Percentiles rank a stretch among this genome's conserved stretches.
Evolutionary conservation across 1,140 invertebrate species (phyloP).

Genomic region (Delia radicum): DNA sequence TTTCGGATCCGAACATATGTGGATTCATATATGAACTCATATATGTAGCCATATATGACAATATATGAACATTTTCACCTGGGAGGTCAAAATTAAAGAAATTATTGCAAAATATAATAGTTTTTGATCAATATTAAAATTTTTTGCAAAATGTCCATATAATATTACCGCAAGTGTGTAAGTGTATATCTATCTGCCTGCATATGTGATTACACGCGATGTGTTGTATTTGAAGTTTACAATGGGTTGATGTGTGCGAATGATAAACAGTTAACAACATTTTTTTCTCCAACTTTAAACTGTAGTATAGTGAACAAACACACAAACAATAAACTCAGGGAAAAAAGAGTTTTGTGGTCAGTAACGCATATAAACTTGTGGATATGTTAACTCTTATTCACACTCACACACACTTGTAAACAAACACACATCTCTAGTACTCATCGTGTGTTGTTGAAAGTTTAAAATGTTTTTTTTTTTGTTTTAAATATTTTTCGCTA

Average conservation of each 20-base stretch:
- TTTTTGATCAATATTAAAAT: too few species aligned
- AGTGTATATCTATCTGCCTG: neutral
- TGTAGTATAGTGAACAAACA: conserved; percentile 2
- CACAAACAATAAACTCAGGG: neutral
- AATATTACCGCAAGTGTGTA: neutral
- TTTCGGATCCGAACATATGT: too few species aligned
- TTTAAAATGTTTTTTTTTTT: too few species aligned
- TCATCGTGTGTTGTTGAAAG: too few species aligned
- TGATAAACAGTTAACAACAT: conserved; percentile 4
- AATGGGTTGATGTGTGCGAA: neutral
- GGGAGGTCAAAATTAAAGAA: too few species aligned
- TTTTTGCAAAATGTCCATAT: too few species aligned
- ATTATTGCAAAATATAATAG: too few species aligned
- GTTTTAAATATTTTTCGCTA: too few species aligned
- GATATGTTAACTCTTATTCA: neutral
- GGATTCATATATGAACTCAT: too few species aligned
- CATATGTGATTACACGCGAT: neutral
- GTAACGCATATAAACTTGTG: neutral
- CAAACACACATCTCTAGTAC: neutral
- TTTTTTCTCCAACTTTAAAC: conserved; percentile 6
- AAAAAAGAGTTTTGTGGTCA: conserved; percentile 18
- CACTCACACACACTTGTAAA: neutral
- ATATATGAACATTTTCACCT: too few species aligned
- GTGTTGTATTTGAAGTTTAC: neutral
- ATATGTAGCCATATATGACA: too few species aligned